phyloP scores from a whole-genome alignment of 2,113 vertebrate genomes.

The Microcebus griseorufus region DNA sequence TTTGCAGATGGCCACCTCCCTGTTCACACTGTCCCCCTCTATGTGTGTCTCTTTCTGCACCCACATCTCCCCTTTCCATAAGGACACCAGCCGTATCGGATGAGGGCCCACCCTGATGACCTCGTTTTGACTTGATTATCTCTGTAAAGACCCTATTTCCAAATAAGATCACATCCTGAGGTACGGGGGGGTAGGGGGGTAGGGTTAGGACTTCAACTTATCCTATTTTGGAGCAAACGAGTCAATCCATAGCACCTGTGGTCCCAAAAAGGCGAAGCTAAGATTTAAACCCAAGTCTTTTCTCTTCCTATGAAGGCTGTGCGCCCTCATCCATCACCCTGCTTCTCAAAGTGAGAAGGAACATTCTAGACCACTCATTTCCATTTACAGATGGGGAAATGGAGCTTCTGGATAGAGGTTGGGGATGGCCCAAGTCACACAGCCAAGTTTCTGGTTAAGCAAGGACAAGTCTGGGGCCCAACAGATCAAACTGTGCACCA shows the following conservation, averaged over 20 bases:
- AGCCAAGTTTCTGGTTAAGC: background rate
- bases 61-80: background rate
- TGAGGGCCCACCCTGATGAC: background rate
- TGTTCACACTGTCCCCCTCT: background rate
- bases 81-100: background rate
- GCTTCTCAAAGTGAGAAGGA: background rate
- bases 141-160: background rate
- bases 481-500: rapidly evolving
- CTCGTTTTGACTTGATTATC: background rate
- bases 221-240: background rate
- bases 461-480: background rate
- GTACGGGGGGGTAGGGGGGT: no score
- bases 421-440: background rate
- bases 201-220: background rate
- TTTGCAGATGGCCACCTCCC: background rate
- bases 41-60: background rate
- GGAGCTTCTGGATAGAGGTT: background rate
- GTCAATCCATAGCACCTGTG: background rate
- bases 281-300: background rate
- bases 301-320: background rate
- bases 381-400: background rate
- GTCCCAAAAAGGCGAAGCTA: background rate
- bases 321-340: background rate
- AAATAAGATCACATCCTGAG: background rate
- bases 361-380: background rate